Evolutionary conservation across 2,888 invertebrate species (phyloP), one percentile per base, ranked within the genome.

Genomic region (Syritta pipiens): DNA sequence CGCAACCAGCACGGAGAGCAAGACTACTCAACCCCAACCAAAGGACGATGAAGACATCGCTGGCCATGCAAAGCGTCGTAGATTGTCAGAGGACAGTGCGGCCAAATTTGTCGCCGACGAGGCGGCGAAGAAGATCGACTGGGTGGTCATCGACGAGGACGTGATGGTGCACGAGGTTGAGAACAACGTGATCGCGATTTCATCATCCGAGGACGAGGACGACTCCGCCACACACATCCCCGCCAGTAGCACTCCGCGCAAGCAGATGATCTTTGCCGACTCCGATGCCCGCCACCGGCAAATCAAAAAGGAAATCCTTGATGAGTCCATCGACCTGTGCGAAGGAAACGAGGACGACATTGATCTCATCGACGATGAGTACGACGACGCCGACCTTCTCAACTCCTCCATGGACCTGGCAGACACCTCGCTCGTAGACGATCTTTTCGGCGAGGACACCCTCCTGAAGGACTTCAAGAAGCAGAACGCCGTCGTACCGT

Each of bases 261-360:
- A 72, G 19, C 53, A 51, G 5, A 46, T 63, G 63, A 42, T 59
- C 1, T 79, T 69, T 60, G 44, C 62, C 0, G 85, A 83, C 9
- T 81, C 83, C 12, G 83, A 84, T 20, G 84, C 86, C 53, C 84
- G 86, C 0, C 86, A 85, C 2, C 82, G 76, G 1, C 82, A 83
- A 19, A 88, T 89, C 4, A 88, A 88, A 68, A 82, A 86, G 2
- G 88, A 88, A 82, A 86, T 88, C 6, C 67, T 88, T 37, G 86
- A 86, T 59, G 87, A 86, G 10, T 79, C 83, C 6, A 67, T 74
- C 19, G 85, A 84, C 42, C 65, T 82, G 26, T 81, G 42, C 3
- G 83, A 85, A 3, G 53, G 63, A 6, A 12, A 6, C 1, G 82
- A 81, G 9, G 85, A 83, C 30, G 87, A 88, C 0, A 88, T 89